A percentile compares a stretch with the other conserved stretches of the same genome.
phyloP scores from a whole-genome alignment of 2,888 invertebrate genomes.

The Phanerotoma sp. region DNA sequence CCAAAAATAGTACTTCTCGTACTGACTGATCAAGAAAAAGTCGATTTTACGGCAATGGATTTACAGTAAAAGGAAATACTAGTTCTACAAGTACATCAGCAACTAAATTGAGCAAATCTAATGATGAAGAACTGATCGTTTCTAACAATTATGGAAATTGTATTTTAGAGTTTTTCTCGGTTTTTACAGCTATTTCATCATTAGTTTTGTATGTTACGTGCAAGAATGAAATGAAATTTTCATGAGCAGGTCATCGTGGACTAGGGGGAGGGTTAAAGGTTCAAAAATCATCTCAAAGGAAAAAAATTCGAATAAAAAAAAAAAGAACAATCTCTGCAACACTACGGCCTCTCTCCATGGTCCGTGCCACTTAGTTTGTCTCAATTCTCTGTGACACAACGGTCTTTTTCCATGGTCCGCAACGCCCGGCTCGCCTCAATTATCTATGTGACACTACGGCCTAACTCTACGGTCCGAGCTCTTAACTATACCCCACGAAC shows the following conservation, averaged over 20 bases:
- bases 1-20: not conserved
- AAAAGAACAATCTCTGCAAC: too few species aligned
- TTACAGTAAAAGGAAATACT: slow-evolving; percentile 24
- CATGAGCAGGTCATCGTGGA: slow-evolving; percentile 10
- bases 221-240: slow-evolving; percentile 22
- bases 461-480: too few species aligned
- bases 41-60: slow-evolving; percentile 28
- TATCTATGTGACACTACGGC: too few species aligned
- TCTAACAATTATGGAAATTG: slow-evolving; percentile 31
- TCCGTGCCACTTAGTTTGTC: too few species aligned
- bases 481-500: too few species aligned
- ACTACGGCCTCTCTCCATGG: too few species aligned
- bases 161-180: slow-evolving; percentile 27
- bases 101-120: slow-evolving; percentile 29
- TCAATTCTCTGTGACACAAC: too few species aligned
- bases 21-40: slow-evolving; percentile 17
- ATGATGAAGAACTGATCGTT: slow-evolving; percentile 28
- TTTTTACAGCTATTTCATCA: slow-evolving; percentile 10
- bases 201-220: slow-evolving; percentile 13
- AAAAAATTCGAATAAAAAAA: too few species aligned
- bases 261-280: too few species aligned
- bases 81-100: slow-evolving; percentile 34
- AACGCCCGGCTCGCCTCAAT: too few species aligned
- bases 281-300: too few species aligned
- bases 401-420: too few species aligned